These are phyloP conservation scores for Lutjanus campechanus DNA, from an alignment of 2,797 vertebrate genomes.

Conservation along the genomic window DNA sequence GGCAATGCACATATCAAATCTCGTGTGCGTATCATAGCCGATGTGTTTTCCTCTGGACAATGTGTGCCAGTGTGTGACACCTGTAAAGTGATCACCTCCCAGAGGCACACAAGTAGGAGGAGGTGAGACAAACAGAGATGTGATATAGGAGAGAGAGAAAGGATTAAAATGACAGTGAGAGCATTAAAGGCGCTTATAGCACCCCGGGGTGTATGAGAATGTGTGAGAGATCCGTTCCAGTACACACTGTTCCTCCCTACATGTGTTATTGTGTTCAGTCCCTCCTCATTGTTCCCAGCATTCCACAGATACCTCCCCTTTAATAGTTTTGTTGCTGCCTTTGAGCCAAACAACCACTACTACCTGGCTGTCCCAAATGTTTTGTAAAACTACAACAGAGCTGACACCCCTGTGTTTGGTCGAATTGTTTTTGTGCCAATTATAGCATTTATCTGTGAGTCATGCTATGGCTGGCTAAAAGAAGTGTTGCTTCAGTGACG, in stretches of 20 bases:
- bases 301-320: constrained; percentile 62
- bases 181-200: constrained; percentile 14
- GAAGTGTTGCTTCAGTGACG: constrained; percentile 52
- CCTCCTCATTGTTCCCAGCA: constrained; percentile 59
- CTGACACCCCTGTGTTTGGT: constrained; percentile 2
- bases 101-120: not conserved
- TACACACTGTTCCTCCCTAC: constrained; percentile 60
- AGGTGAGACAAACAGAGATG: constrained; percentile 14
- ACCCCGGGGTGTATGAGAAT: constrained; percentile 47
- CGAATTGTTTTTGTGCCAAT: constrained; percentile 30
- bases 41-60: not conserved
- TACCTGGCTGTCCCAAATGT: not conserved
- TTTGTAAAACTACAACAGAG: constrained; percentile 10
- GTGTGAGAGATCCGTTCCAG: constrained; percentile 31
- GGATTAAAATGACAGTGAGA: not conserved
- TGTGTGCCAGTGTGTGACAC: not conserved
- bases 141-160: constrained; percentile 1
- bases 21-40: not conserved
- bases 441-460: constrained; percentile 53
- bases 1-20: not conserved
- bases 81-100: constrained; percentile 41
- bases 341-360: constrained; percentile 3
- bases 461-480: not conserved
- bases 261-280: constrained; percentile 49
- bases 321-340: constrained; percentile 40